phyloP scores from a whole-genome alignment of 1,140 invertebrate species.

The Nymphalis io region DNA sequence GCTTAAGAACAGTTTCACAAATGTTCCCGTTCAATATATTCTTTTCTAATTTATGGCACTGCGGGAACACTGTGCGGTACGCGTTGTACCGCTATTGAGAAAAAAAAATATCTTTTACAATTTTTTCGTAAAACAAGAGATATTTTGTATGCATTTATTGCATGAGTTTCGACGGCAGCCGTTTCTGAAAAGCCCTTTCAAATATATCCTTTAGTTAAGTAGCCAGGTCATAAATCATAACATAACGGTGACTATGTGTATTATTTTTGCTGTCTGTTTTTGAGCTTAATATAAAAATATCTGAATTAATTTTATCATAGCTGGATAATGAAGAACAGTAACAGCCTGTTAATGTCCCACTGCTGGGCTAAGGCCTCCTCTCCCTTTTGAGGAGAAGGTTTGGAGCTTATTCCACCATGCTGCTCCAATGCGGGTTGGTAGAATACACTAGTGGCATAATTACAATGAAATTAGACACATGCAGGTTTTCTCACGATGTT shows the following conservation, averaged over 20 bases:
- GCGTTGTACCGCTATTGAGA: constrained; percentile 49
- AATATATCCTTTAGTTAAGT: constrained; percentile 60
- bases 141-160: constrained; percentile 57
- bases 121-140: constrained; percentile 62
- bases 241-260: constrained; percentile 35
- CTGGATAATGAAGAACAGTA: no score
- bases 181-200: constrained; percentile 60
- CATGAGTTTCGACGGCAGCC: constrained; percentile 65
- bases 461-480: no score
- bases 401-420: no score
- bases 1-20: constrained; percentile 67
- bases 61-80: constrained; percentile 58
- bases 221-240: constrained; percentile 57
- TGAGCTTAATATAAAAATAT: no score
- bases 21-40: constrained; percentile 66
- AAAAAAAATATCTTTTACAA: constrained; percentile 51
- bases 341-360: no score
- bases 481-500: no score
- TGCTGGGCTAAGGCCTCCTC: no score
- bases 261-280: background rate
- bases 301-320: no score
- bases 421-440: no score
- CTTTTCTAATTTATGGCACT: constrained; percentile 64
- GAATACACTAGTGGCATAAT: no score
- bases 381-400: no score